Base-by-base conservation (phyloP, 2,888 invertebrate genomes). In the Euzetes globulus region DNA sequence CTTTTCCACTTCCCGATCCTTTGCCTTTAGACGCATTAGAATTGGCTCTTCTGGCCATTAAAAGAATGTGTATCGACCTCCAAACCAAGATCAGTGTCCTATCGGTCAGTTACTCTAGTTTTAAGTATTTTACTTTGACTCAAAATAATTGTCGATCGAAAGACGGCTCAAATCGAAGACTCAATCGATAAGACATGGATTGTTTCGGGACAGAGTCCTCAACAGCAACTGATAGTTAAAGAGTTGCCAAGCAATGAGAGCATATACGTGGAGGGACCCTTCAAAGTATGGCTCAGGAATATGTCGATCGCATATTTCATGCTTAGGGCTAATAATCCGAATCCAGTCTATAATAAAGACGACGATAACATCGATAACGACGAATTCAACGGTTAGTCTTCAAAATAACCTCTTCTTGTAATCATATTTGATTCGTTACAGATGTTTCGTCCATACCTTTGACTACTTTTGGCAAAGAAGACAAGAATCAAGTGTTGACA, bases 121-220 rank as follows among this genome's bases (percentile, higher is more conserved):
- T 33, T 13, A 52, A 60, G 41, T 17, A 19, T 13, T 41, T 71
- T 71, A n/a, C 13, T 15, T 7, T 19, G 15, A 45, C 7, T 27
- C n/a, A 11, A 19, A 68, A n/a, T 17, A 19, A 0, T 37, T 55
- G 3, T 5, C 47, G n/a, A n/a, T 41, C 11, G 1, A 25, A 29
- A 72, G 65, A 58, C 75, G 15, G 52, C 27, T 15, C 33, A 47
- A 41, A 58, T 93, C 73, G 86, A 88, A 79, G 90, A 90, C 79
- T 87, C 91, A 0, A 81, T 90, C 55, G 94, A 95, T 80, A 88
- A 92, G 79, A 96, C 95, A 0, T 97, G 95, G 92, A 88, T 97
- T 78, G 90, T 94, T 0, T 92, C 91, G 81, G 91, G 90, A 0
- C 93, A 93, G 82, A 91, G 92, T 83, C 86, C 87, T 11, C 84